Base-by-base conservation (phyloP, 2,113 vertebrate species). In the Echinops telfairi region DNA sequence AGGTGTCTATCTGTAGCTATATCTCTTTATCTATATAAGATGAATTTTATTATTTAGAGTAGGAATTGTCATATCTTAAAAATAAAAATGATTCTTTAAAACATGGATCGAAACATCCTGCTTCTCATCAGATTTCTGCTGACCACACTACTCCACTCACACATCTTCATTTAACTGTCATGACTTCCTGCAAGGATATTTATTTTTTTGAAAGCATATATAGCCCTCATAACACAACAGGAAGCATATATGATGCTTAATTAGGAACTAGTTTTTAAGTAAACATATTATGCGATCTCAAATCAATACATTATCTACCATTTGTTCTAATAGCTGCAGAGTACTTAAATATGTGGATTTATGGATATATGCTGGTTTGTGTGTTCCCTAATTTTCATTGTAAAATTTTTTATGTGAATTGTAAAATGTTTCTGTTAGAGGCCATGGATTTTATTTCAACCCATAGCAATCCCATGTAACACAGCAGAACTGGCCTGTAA, bases 81-180 rank as follows among this genome's bases (percentile, higher is more conserved):
- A 73, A 75, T 60, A 7, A 89, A 94, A 94, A 88, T 47, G 20
- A 66, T 76, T 91, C 71, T 60, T 73, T 85, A 91, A 79, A 47
- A 87, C 33, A 85, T 14, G 38, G 25, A 70, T 70, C 43, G 38
- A 82, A 64, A 94, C 25, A 25, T 57, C 1, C 70, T 70, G 17
- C 14, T 87, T 19, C 84, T 75, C 31, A 31, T 62, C 25, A 58
- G 33, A 40, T 33, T 10, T 71, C 17, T n/a, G 6, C 60, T 84
- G 36, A 36, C 31, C 20, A 82, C 25, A 29, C 14, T 62, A 22
- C 43, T 1, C 40, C 16, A 75, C 23, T 4, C 14, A 29, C 8
- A 31, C 16, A 12, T 15, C 2, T 33, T 70, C 8, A 77, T 23
- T 8, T 11, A 27, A 2, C 58, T 53, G 29, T 20, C 31, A 10